Base-by-base conservation (phyloP, 2,888 invertebrate species). In the Pandemis corylana region DNA sequence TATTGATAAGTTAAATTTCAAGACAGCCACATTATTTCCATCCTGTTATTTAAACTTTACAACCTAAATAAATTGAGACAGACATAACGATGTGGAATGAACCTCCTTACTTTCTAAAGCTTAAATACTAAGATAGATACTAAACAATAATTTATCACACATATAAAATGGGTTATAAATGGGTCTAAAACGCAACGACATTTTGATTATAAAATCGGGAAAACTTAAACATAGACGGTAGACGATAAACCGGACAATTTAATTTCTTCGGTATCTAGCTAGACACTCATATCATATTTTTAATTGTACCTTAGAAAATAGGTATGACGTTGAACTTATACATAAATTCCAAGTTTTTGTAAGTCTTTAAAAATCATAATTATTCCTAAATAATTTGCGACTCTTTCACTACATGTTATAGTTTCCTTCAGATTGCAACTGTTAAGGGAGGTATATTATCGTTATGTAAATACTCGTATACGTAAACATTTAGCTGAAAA, bases 151-250 rank as follows among this genome's bases (percentile, higher is more conserved):
- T 44, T 10, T 1, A 3, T 42, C 41, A 10, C 4, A 44, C 15
- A n/a, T 46, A 46, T 49, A 49, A 15, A 56, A 7, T 9, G 2
- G 7, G n/a, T 2, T 9, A 0, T 66, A 66, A 67, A 67, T 53
- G 67, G 67, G 67, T 67, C 67, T n/a, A 67, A 42, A 36, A 67
- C 7, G 53, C 53, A 67, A 67, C 53, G 67, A 51, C 36, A 56
- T 0, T 20, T 56, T 15, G 6, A 56, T 20, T 9, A 2, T 56
- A 56, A 0, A 56, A 20, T 56, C 9, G 9, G 20, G 9, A 20
- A 56, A 56, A 5, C 6, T 51, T 51, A 6, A n/a, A 44, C 9
- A 7, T 9, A 44, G 44, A 44, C 44, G 5, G 9, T 9, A 44
- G 56, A n/a, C 20, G 56, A 56, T 56, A 9, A 44, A 44, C 44